Evolutionary conservation across 2,797 vertebrate genomes (phyloP).

Genomic region (Micromesistius poutassou): DNA sequence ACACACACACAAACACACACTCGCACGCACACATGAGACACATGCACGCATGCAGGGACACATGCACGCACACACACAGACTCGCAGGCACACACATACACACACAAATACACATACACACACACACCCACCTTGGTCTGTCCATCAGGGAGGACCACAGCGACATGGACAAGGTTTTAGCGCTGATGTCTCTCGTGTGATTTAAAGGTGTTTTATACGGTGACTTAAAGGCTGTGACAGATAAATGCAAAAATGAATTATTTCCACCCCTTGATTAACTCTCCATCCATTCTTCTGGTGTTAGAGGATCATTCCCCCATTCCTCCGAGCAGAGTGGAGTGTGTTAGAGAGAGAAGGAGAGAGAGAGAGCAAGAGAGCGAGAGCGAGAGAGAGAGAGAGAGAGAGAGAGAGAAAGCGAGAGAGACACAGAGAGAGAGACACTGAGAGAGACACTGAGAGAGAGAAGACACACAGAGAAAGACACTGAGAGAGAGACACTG

Average conservation of each 20-base stretch:
- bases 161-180: constrained; percentile 31
- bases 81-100: neutral
- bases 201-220: constrained; percentile 1
- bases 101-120: neutral
- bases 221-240: constrained; percentile 58
- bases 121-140: neutral
- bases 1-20: neutral
- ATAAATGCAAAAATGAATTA: constrained; percentile 65
- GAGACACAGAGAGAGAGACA: neutral
- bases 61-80: neutral
- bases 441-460: neutral
- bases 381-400: constrained; percentile 19
- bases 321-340: constrained; percentile 38
- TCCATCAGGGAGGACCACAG: neutral
- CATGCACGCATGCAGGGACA: neutral
- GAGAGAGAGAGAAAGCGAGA: too few relatives aligned
- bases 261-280: constrained; percentile 51
- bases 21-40: neutral
- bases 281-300: constrained; percentile 55
- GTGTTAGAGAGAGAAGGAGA: constrained; percentile 25
- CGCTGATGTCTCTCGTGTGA: constrained; percentile 34
- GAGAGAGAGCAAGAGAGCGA: neutral
- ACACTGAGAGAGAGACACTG: neutral
- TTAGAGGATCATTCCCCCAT: constrained; percentile 52
- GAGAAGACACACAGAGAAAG: constrained; percentile 20